These are phyloP conservation scores for Parus major DNA, from an alignment of 2,113 vertebrate genomes.

Conservation along the genomic window DNA sequence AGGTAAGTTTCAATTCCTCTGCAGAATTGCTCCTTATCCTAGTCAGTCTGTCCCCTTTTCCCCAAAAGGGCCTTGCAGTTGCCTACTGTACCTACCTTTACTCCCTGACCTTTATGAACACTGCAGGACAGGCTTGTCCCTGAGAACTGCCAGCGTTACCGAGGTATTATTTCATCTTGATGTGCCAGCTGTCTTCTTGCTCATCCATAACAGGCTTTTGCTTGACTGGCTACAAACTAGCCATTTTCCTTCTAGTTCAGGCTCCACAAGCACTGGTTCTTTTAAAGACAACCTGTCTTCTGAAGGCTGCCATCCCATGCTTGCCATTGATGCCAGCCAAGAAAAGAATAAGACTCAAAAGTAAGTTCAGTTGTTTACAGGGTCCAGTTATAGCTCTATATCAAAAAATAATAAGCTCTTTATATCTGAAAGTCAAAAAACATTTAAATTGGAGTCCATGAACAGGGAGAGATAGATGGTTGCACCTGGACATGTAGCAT, in stretches of 20 bases:
- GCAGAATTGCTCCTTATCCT: background rate
- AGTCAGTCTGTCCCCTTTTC: background rate
- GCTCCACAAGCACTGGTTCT: background rate
- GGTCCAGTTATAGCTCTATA: background rate
- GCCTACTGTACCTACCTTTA: background rate
- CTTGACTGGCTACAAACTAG: background rate
- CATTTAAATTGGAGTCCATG: background rate
- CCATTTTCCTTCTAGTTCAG: background rate
- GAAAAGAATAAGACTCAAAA: background rate
- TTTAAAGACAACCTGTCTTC: background rate
- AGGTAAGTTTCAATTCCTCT: background rate
- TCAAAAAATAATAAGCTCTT: background rate
- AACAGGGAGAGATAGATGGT: background rate
- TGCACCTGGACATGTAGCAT: background rate
- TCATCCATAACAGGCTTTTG: background rate
- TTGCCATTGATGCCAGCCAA: background rate
- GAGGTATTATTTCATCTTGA: background rate
- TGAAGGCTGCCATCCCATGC: background rate
- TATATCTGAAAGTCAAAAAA: background rate
- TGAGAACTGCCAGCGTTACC: background rate
- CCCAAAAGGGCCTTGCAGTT: background rate
- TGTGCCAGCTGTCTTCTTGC: background rate
- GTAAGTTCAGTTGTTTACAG: background rate
- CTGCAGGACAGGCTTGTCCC: background rate
- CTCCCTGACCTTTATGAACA: background rate